Evolutionary conservation across 2,888 invertebrate genomes (phyloP), one percentile per base, ranked within the genome.

Genomic region (Clunio marinus): DNA sequence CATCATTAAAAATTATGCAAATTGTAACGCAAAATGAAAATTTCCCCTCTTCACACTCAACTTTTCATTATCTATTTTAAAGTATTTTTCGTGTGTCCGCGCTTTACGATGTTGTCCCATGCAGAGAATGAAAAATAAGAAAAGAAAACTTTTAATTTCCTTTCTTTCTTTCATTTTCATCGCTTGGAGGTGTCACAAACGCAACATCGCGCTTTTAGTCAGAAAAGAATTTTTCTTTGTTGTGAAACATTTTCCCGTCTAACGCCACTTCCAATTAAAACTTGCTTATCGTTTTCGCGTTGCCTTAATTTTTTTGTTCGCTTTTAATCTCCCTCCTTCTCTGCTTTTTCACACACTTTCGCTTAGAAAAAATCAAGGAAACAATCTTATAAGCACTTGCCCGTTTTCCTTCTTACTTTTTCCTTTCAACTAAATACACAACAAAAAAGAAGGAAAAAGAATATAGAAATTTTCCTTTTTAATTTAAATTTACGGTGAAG

Each of bases 1-100:
- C 28, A 27, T 58, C 58, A 58, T 58, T 58, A 58, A 58, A 58
- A 58, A 58, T 58, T 58, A 58, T 58, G 58, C 58, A 58, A 58
- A 58, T 58, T 58, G 13, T 28, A 7, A 25, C 4, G 10, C 5
- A 28, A 58, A 58, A 17, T 8, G 4, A 27, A 27, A 20, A 32
- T 32, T 32, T 32, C 10, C 41, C 8, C 17, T 55, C 22, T 24
- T 28, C 27, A 2, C 28, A 7, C 15, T 27, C 27, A 58, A 28
- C 28, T 58, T 58, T 58, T 58, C 24, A 58, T 58, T 58, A 58
- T n/a, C n/a, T n/a, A n/a, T 28, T 58, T 58, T 58, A 15, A 58
- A 58, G 25, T 27, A 58, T 58, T n/a, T 17, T 2, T 22, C 24
- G 17, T 13, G 5, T 5, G 51, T 51, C 8, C 2, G 20, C 55